Evolutionary conservation across 2,797 vertebrate species (phyloP), one percentile per base, ranked within the genome.

Genomic region (Malacoctenus gilli): DNA sequence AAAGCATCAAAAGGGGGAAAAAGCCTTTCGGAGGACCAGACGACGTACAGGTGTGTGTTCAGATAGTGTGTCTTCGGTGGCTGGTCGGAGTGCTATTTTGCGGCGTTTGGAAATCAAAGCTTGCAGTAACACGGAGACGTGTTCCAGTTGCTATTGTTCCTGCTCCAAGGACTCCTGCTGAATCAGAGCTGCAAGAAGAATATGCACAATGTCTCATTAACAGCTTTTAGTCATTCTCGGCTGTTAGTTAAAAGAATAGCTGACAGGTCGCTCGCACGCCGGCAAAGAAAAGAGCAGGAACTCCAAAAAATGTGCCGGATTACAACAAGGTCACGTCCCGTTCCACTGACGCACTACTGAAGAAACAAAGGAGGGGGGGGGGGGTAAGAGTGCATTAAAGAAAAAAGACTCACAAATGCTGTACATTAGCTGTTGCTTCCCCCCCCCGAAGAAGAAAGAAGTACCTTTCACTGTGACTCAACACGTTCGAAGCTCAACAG

Each of bases 171-270:
- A 72, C 31, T 74, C 43, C 46, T 47, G 66, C 65, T 70, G 71
- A 81, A 77, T 73, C 55, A 65, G 61, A 63, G 57, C 44, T 51
- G 22, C n/a, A 54, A 55, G 71, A 68, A 67, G 55, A 76, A 80
- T 70, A 50, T 46, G 28, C 47, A 81, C 67, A 80, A 54, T 75
- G 59, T 68, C 65, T 85, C 61, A 85, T 86, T 83, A 85, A 54
- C 19, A 60, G 61, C 62, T 63, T 82, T 70, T 74, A 76, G 71
- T 73, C 68, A 59, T 67, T 74, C 34, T 77, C 44, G 66, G 58
- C 64, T 71, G 15, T 60, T 61, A 57, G 52, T 16, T 47, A 31
- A 37, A 57, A 55, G 23, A 57, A 35, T 15, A 11, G 2, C 66
- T 76, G 68, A 52, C 68, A 71, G 47, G 30, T 62, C 34, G 28